Conservation (phyloP, 1,140 invertebrate species). For the Pomacea maculata region DNA sequence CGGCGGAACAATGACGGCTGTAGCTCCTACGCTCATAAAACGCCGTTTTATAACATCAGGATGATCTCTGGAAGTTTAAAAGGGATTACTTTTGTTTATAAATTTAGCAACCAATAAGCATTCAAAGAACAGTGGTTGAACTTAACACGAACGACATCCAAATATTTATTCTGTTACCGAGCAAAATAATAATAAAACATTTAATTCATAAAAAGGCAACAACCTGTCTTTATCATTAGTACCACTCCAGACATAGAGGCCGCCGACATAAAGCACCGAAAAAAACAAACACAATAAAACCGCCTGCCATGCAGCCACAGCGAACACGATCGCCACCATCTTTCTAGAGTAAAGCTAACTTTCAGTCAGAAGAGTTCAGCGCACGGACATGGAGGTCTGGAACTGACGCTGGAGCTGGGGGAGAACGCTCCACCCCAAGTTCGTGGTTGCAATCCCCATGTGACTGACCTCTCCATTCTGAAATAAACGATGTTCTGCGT, state of each 20-base stretch:
- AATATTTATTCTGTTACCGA: neutral
- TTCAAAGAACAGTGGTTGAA: neutral
- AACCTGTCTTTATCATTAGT: slow-evolving; percentile 48
- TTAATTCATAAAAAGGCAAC: neutral
- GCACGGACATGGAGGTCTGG: neutral
- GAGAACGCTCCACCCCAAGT: too few relatives aligned
- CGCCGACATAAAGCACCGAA: slow-evolving; percentile 54
- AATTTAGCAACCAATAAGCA: neutral
- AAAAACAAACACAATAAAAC: slow-evolving; percentile 54
- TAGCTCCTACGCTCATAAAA: slow-evolving; percentile 84
- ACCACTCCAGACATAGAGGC: slow-evolving; percentile 54
- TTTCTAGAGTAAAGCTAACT: neutral
- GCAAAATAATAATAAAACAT: too few relatives aligned
- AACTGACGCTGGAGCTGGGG: too few relatives aligned
- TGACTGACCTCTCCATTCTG: too few relatives aligned
- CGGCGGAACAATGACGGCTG: slow-evolving; percentile 81
- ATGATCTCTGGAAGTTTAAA: slow-evolving; percentile 74
- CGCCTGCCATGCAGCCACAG: slow-evolving; percentile 45
- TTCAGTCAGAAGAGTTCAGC: neutral
- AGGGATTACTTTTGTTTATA: slow-evolving; percentile 1
- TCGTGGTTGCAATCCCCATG: too few relatives aligned
- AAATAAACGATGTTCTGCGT: too few relatives aligned
- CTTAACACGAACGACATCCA: neutral
- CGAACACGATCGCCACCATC: slow-evolving; percentile 52
- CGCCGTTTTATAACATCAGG: slow-evolving; percentile 87